These are phyloP conservation scores for Montifringilla adamsi DNA, from an alignment of 2,113 vertebrate genomes.

Conservation along the genomic window DNA sequence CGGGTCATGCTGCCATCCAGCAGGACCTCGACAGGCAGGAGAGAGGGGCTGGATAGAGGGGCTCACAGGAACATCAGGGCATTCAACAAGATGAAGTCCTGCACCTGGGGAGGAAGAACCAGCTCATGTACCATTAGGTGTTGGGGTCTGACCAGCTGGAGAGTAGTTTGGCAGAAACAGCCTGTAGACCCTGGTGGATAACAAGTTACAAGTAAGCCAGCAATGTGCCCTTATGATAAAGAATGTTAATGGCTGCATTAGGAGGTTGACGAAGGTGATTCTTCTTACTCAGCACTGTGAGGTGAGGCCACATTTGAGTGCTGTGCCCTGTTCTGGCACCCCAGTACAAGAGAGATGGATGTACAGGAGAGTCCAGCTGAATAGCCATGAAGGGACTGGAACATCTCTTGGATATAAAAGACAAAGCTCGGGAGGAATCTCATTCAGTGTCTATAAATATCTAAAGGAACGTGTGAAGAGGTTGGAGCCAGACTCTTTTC, in stretches of 20 bases:
- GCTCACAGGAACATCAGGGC: background rate
- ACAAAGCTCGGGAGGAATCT: background rate
- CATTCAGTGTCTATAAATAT: background rate
- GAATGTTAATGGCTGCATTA: background rate
- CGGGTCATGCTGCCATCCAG: background rate
- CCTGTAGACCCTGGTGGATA: background rate
- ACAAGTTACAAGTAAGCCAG: background rate
- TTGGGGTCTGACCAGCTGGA: rapidly evolving
- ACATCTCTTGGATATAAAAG: background rate
- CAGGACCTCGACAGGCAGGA: background rate
- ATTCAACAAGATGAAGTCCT: background rate
- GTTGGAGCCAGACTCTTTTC: background rate
- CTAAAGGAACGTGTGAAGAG: background rate
- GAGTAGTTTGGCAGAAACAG: background rate
- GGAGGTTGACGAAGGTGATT: background rate
- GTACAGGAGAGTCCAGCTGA: background rate
- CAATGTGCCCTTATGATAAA: background rate
- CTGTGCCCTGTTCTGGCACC: background rate
- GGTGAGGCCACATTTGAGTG: background rate
- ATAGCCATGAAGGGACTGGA: background rate
- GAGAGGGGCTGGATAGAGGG: background rate
- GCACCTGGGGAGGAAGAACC: background rate
- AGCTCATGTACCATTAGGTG: background rate
- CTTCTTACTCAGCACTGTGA: background rate
- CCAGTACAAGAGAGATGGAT: background rate